A percentile compares a stretch with the other conserved stretches of the same genome.
phyloP scores from a whole-genome alignment of 1,140 invertebrate species.

The Bemisia tabaci region DNA sequence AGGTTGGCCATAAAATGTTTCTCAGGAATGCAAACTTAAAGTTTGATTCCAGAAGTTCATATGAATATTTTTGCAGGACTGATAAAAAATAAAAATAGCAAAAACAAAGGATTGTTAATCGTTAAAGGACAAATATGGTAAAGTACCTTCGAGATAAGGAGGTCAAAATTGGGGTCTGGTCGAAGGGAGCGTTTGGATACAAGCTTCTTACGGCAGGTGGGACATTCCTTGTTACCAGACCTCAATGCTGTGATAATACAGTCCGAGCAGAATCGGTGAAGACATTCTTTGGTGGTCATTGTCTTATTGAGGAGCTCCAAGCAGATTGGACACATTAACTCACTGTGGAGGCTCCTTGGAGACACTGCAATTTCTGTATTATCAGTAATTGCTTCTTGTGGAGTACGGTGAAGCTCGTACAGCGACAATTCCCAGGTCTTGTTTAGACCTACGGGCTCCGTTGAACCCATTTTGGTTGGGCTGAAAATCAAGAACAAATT shows the following conservation, averaged over 20 bases:
- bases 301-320: conserved; percentile 98
- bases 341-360: conserved; percentile 87
- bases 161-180: conserved; percentile 96
- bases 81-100: too few species aligned
- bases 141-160: conserved; percentile 94
- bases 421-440: conserved; percentile 96
- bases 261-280: conserved; percentile 96
- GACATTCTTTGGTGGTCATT: conserved; percentile 99
- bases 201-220: conserved; percentile 96
- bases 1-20: too few species aligned
- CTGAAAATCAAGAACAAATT: too few species aligned
- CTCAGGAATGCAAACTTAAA: too few species aligned
- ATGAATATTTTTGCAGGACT: too few species aligned
- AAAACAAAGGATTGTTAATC: too few species aligned
- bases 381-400: conserved; percentile 79
- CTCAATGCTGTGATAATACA: conserved; percentile 96
- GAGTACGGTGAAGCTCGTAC: conserved; percentile 90
- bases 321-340: conserved; percentile 99
- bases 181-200: conserved; percentile 92
- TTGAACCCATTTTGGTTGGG: conserved; percentile 24
- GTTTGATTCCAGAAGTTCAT: too few species aligned
- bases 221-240: conserved; percentile 99
- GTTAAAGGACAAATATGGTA: too few species aligned
- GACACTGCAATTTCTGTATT: conserved; percentile 94
- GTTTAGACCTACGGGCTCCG: conserved; percentile 57